Evolutionary conservation across 2,888 invertebrate genomes (phyloP).

Genomic region (Cybosia mesomella): DNA sequence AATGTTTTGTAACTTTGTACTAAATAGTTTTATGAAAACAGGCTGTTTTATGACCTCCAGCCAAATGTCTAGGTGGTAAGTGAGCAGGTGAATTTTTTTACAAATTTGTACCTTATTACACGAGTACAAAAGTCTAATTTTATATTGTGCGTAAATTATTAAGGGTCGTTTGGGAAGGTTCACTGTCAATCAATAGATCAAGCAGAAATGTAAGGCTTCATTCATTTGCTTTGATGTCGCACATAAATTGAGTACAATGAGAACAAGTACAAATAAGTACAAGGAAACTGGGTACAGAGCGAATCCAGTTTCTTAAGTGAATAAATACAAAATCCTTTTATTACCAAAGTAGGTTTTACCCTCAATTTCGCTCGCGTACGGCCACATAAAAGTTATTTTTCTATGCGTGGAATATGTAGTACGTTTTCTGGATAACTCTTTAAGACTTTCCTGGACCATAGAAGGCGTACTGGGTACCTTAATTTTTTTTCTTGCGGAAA

Average conservation of each 20-base stretch:
- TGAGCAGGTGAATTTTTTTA: constrained; percentile 34
- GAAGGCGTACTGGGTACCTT: neutral
- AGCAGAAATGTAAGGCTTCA: constrained; percentile 55
- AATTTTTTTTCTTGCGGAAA: no score
- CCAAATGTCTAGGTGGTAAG: constrained; percentile 63
- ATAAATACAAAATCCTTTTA: constrained; percentile 1
- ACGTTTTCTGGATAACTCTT: neutral
- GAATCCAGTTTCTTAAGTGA: neutral
- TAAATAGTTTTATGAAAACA: constrained; percentile 72
- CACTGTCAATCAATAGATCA: constrained; percentile 53
- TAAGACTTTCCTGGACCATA: neutral
- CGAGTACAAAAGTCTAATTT: neutral
- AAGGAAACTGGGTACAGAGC: constrained; percentile 2
- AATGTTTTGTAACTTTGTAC: constrained; percentile 52
- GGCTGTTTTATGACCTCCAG: constrained; percentile 65
- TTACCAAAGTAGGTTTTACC: neutral
- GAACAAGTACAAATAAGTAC: constrained; percentile 14
- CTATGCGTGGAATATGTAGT: neutral
- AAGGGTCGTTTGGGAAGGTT: constrained; percentile 47
- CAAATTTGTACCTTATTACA: constrained; percentile 21
- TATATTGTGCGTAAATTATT: constrained; percentile 21
- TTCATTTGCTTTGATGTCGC: constrained; percentile 57
- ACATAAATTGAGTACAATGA: constrained; percentile 20
- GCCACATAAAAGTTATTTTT: neutral
- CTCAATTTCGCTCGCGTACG: neutral